Conservation (phyloP, 2,797 vertebrate species). For the Crossoptilon crossoptilon region DNA sequence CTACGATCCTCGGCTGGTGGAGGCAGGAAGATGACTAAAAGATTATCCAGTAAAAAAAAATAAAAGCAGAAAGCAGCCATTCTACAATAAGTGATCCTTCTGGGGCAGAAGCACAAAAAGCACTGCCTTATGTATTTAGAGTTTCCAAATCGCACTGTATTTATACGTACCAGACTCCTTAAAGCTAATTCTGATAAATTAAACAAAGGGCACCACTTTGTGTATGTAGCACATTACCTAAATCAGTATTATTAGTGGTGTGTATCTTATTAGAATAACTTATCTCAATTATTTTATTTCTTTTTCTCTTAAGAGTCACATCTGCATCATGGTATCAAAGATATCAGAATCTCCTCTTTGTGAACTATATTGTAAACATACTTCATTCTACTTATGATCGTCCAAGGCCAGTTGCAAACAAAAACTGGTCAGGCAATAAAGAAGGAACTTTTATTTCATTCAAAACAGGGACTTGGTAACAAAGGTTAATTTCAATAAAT, state of each 20-base stretch:
- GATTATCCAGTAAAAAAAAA: not conserved
- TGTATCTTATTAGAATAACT: not conserved
- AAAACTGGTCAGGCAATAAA: not conserved
- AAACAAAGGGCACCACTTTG: not conserved
- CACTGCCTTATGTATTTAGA: not conserved
- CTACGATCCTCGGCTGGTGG: not conserved
- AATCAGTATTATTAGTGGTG: not conserved
- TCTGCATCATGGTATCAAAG: not conserved
- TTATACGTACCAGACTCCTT: not conserved
- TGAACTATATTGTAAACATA: not conserved
- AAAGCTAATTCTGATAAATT: not conserved
- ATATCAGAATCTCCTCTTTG: not conserved
- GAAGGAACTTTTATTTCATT: not conserved
- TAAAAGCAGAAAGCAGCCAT: not conserved
- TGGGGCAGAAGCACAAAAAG: not conserved
- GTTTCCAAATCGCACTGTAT: not conserved
- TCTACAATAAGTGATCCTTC: not conserved
- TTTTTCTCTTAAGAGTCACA: not conserved
- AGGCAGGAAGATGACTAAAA: not conserved
- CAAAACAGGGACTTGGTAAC: not conserved
- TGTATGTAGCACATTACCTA: not conserved
- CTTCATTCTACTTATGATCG: not conserved
- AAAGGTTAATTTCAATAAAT: not conserved
- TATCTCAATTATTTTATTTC: not conserved
- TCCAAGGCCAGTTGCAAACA: fast-evolving